A percentile compares a stretch with the other conserved stretches of the same genome.
Conservation (phyloP, 2,113 vertebrate genomes). For the Trachemys scripta region DNA sequence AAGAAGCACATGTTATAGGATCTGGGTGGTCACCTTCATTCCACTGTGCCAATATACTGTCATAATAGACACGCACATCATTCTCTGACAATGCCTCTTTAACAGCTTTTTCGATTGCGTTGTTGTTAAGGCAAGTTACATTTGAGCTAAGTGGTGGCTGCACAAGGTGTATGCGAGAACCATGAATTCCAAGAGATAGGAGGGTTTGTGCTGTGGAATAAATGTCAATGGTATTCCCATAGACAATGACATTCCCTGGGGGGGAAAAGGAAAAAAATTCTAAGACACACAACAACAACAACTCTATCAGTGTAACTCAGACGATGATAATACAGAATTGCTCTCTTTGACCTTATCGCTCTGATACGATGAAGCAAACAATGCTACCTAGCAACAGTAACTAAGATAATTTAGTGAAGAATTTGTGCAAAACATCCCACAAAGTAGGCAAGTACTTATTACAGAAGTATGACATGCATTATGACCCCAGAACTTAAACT, state of each 20-base stretch:
- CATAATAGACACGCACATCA: constrained; percentile 73
- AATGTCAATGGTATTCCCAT: constrained; percentile 87
- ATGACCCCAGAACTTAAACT: constrained; percentile 73
- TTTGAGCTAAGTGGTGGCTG: constrained; percentile 66
- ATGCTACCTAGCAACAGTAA: constrained; percentile 84
- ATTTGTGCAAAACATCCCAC: constrained; percentile 82
- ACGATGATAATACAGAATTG: constrained; percentile 77
- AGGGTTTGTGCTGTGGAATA: constrained; percentile 86
- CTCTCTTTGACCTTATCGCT: constrained; percentile 78
- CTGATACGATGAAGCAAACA: constrained; percentile 81
- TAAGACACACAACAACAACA: constrained; percentile 71
- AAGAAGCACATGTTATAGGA: constrained; percentile 82
- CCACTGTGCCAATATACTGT: constrained; percentile 84
- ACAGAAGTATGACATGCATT: constrained; percentile 75
- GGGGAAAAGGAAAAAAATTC: constrained; percentile 28
- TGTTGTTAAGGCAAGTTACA: constrained; percentile 77
- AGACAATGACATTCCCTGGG: constrained; percentile 89
- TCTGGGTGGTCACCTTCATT: constrained; percentile 73
- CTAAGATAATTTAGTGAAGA: constrained; percentile 84
- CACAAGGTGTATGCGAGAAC: constrained; percentile 85
- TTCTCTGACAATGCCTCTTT: constrained; percentile 60
- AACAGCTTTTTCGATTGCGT: constrained; percentile 69
- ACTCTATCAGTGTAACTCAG: constrained; percentile 76
- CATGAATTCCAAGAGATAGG: constrained; percentile 83
- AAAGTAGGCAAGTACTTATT: constrained; percentile 82